Base-by-base conservation (phyloP, 2,797 vertebrate species). In the Trachurus trachurus region DNA sequence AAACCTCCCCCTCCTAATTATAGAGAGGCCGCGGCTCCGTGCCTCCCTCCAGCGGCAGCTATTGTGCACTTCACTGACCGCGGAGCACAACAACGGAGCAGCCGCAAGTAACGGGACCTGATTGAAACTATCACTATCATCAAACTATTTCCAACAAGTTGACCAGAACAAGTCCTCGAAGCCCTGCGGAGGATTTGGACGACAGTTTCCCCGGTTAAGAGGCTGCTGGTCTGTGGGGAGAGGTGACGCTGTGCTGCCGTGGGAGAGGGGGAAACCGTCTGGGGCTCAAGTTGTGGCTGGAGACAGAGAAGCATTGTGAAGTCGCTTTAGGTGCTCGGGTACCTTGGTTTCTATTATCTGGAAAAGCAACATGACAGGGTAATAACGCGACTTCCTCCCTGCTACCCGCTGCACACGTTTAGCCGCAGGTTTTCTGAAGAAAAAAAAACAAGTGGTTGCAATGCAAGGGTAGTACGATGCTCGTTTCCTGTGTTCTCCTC, bases 21-120 rank as follows among this genome's bases (percentile, higher is more conserved):
- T 76, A 89, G 89, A 61, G 58, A 6, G 10, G 22, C 34, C 7
- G 59, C 50, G 11, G 68, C 82, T 79, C 74, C 1, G 7, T 66
- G 80, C 65, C 88, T 61, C 88, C 91, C 87, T 76, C 88, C 34
- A 67, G 86, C 34, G 90, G 81, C 62, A 76, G 74, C 49, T 83
- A 81, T 81, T 53, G 63, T 6, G 37, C 21, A 58, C 12, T 44
- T 54, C 71, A 76, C n/a, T 3, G 1, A 71, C 26, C 7, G 53
- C 50, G 66, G n/a, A 71, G 12, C 65, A 70, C 64, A 71, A 66
- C 58, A 40, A 73, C 26, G 39, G 22, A 39, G 67, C 26, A 26
- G 26, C 70, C 11, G 34, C 37, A n/a, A 84, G 40, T 84, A 85
- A 80, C 81, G 74, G 84, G 42, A 66, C 54, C 47, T 71, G 21